These are phyloP conservation scores for Rosalia funebris DNA, from an alignment of 2,888 invertebrate genomes.

Conservation along the genomic window DNA sequence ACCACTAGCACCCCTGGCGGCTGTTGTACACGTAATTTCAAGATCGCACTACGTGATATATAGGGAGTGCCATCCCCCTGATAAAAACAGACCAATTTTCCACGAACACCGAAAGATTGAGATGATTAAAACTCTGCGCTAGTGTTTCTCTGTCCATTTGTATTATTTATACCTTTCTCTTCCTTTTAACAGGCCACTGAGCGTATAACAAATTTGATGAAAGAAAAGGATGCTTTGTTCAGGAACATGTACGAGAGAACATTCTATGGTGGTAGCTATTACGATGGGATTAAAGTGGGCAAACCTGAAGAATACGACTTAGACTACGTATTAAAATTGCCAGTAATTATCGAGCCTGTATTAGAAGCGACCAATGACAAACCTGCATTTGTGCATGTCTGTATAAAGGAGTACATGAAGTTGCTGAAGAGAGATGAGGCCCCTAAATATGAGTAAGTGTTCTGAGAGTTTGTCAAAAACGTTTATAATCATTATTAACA, in stretches of 20 bases:
- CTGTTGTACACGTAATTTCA: too few species aligned
- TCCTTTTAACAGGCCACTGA: conserved; percentile 52
- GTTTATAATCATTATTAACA: too few species aligned
- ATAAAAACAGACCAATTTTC: too few species aligned
- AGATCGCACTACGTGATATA: too few species aligned
- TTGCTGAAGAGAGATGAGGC: conserved; percentile 24
- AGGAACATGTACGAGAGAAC: conserved; percentile 52
- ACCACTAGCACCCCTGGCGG: too few species aligned
- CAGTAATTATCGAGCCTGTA: conserved; percentile 62
- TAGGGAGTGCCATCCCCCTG: too few species aligned
- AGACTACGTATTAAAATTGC: conserved; percentile 69
- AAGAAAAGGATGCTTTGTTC: conserved; percentile 54
- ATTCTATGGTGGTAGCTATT: conserved; percentile 70
- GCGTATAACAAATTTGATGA: conserved; percentile 54
- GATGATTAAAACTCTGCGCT: neutral
- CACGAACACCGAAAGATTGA: too few species aligned
- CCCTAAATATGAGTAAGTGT: conserved; percentile 37
- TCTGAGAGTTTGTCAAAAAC: neutral
- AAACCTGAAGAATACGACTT: conserved; percentile 72
- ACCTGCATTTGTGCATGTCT: conserved; percentile 66
- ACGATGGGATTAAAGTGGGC: conserved; percentile 70
- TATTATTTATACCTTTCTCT: conserved; percentile 6
- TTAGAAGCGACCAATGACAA: conserved; percentile 45
- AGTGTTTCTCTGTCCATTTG: neutral
- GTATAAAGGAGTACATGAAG: conserved; percentile 49